These are phyloP conservation scores for Ylistrum balloti DNA, from an alignment of 1,140 invertebrate genomes.

Conservation along the genomic window DNA sequence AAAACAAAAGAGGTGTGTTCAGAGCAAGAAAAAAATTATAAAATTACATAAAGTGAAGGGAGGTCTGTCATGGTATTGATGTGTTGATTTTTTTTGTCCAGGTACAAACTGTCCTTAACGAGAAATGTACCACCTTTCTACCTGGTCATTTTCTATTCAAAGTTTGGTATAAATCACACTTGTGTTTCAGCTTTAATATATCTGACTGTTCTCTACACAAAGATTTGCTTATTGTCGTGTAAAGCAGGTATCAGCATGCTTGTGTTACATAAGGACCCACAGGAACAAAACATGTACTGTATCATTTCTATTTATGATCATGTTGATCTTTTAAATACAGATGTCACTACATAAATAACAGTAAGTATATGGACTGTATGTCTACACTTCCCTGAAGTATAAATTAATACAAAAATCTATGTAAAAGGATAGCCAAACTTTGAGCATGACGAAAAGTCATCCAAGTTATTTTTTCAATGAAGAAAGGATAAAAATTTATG, in stretches of 20 bases:
- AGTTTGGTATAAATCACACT: not conserved
- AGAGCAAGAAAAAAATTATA: not conserved
- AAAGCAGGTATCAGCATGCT: not conserved
- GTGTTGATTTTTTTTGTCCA: not conserved
- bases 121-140: conserved; percentile 34
- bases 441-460: not conserved
- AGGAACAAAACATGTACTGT: not conserved
- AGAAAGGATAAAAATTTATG: not conserved
- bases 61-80: not conserved
- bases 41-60: not conserved
- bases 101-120: conserved; percentile 21
- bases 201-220: not conserved
- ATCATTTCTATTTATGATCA: not conserved
- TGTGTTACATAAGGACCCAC: not conserved
- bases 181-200: not conserved
- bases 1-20: not conserved
- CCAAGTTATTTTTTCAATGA: not conserved
- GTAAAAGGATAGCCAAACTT: too few species aligned
- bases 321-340: not conserved
- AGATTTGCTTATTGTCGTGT: not conserved
- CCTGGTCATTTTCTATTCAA: conserved; percentile 15
- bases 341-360: not conserved
- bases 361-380: not conserved
- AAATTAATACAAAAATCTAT: not conserved
- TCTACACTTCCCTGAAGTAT: not conserved